A percentile compares a stretch with the other conserved stretches of the same genome.
These are phyloP conservation scores for Sus scrofa DNA, from an alignment of 2,113 vertebrate genomes.

Conservation along the genomic window DNA sequence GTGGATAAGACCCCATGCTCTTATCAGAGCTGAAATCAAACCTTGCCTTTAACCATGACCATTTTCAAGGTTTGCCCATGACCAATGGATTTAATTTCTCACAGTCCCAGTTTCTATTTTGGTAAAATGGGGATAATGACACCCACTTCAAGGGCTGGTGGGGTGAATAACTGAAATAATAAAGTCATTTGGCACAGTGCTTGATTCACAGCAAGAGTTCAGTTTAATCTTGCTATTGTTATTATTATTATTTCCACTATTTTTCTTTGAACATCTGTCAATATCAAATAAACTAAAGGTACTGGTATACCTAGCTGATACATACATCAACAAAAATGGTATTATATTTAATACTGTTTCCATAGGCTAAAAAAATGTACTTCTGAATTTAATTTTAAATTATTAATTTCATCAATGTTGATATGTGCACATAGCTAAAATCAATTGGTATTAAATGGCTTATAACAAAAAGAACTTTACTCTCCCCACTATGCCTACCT, in stretches of 20 bases:
- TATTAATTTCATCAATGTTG: not conserved
- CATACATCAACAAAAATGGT: not conserved
- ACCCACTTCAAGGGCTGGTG: not conserved
- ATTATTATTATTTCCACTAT: not conserved
- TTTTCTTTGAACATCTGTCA: not conserved
- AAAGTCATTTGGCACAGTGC: not conserved
- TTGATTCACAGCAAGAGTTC: not conserved
- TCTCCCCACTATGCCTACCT: not conserved
- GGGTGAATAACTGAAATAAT: not conserved
- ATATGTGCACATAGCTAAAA: not conserved
- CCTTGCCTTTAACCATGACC: not conserved
- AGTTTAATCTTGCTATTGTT: not conserved
- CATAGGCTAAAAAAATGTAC: not conserved
- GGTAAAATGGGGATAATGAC: not conserved
- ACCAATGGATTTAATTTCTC: not conserved
- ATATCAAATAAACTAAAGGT: not conserved
- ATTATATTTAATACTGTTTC: not conserved
- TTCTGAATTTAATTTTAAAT: not conserved
- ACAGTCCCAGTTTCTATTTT: not conserved
- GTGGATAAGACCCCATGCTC: not conserved
- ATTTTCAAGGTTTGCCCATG: not conserved
- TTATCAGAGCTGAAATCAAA: not conserved
- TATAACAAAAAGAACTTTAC: not conserved
- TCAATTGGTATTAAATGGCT: constrained; percentile 1
- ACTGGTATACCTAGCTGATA: not conserved